Evolutionary conservation across 2,113 vertebrate species (phyloP).

Genomic region (Tetrao urogallus): DNA sequence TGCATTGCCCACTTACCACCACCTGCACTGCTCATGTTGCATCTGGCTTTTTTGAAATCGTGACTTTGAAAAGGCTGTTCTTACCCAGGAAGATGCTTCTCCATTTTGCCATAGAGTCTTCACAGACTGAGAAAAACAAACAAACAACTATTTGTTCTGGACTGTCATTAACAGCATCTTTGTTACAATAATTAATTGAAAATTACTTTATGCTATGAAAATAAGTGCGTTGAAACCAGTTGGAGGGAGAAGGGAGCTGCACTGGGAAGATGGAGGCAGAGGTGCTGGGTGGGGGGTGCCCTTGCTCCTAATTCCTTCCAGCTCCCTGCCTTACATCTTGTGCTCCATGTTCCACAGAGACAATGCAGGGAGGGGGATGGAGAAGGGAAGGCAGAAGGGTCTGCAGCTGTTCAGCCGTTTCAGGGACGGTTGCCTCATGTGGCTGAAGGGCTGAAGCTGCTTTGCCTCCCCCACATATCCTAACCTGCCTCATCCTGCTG

Average conservation of each 20-base stretch:
- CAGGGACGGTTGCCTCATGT: rapidly evolving
- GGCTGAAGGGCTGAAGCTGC: slow-evolving; percentile 4
- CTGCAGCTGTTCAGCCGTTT: not conserved
- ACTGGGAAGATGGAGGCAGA: not conserved
- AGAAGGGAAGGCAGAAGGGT: not conserved
- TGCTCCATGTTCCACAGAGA: not conserved
- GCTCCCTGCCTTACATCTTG: rapidly evolving
- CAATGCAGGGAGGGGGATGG: not conserved
- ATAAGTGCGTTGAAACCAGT: not conserved
- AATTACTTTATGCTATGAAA: not conserved
- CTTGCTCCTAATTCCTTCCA: not conserved
- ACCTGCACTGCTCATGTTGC: not conserved
- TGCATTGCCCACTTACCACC: not conserved
- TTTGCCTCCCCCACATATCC: not conserved
- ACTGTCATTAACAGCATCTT: not conserved
- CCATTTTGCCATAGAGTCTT: not conserved
- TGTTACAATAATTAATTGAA: not conserved
- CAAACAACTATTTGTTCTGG: not conserved
- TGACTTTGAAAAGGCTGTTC: not conserved
- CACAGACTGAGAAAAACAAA: not conserved
- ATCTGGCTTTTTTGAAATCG: not conserved
- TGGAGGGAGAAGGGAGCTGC: not conserved
- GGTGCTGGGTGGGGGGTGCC: not conserved
- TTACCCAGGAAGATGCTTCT: not conserved
- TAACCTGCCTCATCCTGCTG: not conserved